These are phyloP conservation scores for Helarctos malayanus DNA, from an alignment of 2,797 vertebrate genomes.

Conservation along the genomic window DNA sequence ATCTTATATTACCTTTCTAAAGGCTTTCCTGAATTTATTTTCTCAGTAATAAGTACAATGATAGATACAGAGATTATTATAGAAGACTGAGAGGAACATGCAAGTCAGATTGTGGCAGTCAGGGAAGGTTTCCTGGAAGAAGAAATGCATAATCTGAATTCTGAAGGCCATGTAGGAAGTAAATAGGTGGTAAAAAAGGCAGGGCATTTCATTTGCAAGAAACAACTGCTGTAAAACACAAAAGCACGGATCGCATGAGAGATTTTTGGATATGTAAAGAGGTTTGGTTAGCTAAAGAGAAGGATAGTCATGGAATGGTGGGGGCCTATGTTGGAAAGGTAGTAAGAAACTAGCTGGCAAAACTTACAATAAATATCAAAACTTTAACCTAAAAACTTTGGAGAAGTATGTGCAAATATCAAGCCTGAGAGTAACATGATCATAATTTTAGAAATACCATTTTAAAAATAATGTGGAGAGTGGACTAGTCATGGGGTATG, in stretches of 20 bases:
- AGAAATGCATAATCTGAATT: neutral
- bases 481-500: neutral
- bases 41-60: neutral
- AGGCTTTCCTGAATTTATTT: neutral
- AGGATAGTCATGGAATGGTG: neutral
- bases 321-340: neutral
- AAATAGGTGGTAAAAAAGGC: neutral
- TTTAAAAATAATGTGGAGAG: neutral
- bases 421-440: neutral
- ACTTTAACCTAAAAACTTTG: neutral
- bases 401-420: neutral
- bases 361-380: neutral
- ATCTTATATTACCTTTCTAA: neutral
- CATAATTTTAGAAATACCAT: neutral
- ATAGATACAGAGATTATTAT: neutral
- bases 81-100: neutral
- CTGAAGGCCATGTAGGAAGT: neutral
- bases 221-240: neutral
- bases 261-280: neutral
- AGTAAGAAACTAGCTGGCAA: neutral
- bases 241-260: neutral
- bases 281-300: neutral
- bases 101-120: neutral
- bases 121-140: neutral
- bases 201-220: neutral